Evolutionary conservation across 2,888 invertebrate genomes (phyloP).

Genomic region (Endotricha flammealis): DNA sequence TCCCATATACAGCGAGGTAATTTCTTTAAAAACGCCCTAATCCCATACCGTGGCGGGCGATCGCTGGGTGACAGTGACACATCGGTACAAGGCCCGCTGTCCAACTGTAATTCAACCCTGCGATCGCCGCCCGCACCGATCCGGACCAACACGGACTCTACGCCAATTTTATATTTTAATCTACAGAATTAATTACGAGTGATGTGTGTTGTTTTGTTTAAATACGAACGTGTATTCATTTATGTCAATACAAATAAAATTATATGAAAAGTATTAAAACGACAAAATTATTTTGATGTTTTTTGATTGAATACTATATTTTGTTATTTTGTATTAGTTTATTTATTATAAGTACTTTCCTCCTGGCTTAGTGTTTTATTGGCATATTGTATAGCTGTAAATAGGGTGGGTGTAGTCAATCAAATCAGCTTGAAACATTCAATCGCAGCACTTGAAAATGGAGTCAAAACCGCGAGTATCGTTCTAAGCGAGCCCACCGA

Average conservation of each 20-base stretch:
- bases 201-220: slow-evolving; percentile 22
- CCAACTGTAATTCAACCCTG: slow-evolving; percentile 73
- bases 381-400: slow-evolving; percentile 7
- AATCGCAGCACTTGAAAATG: slow-evolving; percentile 59
- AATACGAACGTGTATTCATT: too few relatives aligned
- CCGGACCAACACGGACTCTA: slow-evolving; percentile 20
- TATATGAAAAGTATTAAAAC: too few relatives aligned
- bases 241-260: too few relatives aligned
- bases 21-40: slow-evolving; percentile 70
- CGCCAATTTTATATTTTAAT: slow-evolving; percentile 56
- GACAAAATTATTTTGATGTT: too few relatives aligned
- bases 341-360: not conserved
- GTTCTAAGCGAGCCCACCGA: slow-evolving; percentile 62
- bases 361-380: slow-evolving; percentile 6
- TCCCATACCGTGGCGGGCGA: slow-evolving; percentile 55
- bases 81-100: slow-evolving; percentile 74
- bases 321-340: not conserved
- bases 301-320: slow-evolving; percentile 5
- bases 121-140: slow-evolving; percentile 33
- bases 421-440: slow-evolving; percentile 42
- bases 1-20: slow-evolving; percentile 44
- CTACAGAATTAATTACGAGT: slow-evolving; percentile 49
- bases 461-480: slow-evolving; percentile 74
- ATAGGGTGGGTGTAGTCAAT: slow-evolving; percentile 24
- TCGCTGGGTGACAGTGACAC: slow-evolving; percentile 75